A percentile compares a stretch with the other conserved stretches of the same genome.
phyloP scores from a whole-genome alignment of 2,113 vertebrate species.

The Prunella fulvescens region DNA sequence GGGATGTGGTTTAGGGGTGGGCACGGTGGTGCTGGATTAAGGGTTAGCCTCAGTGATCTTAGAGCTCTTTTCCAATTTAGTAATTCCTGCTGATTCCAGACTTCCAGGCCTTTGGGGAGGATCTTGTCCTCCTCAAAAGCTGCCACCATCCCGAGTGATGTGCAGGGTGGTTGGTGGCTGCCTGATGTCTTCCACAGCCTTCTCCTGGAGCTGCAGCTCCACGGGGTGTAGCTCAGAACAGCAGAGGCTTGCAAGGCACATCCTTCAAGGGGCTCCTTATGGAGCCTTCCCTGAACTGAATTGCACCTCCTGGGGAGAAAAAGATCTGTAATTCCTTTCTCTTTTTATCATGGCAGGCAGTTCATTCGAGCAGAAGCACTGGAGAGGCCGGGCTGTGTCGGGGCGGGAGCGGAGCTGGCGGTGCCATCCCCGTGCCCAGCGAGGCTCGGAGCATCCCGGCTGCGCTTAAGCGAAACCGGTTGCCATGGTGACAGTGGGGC shows the following conservation, averaged over 20 bases:
- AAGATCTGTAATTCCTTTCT: neutral
- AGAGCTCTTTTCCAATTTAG: neutral
- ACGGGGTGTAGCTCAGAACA: neutral
- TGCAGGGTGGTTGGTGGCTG: neutral
- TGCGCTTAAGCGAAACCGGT: slow-evolving; percentile 52
- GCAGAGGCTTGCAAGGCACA: neutral
- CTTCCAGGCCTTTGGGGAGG: neutral
- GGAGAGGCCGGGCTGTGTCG: too few species aligned
- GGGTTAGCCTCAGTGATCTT: rapidly evolving
- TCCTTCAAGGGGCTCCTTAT: neutral
- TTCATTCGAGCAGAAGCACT: rapidly evolving
- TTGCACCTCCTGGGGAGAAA: neutral
- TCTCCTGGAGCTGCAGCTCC: neutral
- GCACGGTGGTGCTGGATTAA: neutral
- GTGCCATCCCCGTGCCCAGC: neutral
- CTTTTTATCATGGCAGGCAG: neutral
- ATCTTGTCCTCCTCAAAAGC: neutral
- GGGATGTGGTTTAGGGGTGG: neutral
- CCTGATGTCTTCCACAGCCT: neutral
- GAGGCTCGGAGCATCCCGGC: neutral
- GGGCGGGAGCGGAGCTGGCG: neutral
- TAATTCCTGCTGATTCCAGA: neutral
- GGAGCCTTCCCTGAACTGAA: neutral
- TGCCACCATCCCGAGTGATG: rapidly evolving
- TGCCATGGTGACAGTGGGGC: slow-evolving; percentile 52